Conservation (phyloP, 2,888 invertebrate species). For the Phalera bucephala region DNA sequence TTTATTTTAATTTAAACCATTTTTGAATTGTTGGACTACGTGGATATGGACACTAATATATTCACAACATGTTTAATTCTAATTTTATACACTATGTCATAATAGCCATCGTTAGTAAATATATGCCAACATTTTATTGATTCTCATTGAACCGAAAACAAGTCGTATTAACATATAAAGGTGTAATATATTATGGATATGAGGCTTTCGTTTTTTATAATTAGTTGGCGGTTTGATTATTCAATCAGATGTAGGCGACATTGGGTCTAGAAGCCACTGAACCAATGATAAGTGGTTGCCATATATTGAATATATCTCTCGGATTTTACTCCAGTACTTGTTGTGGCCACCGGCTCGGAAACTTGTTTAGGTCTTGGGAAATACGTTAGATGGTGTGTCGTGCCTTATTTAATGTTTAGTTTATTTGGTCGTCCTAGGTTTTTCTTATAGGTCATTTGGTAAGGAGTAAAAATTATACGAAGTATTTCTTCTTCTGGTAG, state of each 20-base stretch:
- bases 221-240: conserved; percentile 9
- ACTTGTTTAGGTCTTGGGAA: conserved; percentile 39
- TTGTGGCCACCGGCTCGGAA: conserved; percentile 28
- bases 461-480: too few relatives aligned
- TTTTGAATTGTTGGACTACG: too few relatives aligned
- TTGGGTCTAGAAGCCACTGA: conserved; percentile 43
- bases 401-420: conserved; percentile 39
- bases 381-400: conserved; percentile 38
- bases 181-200: conserved; percentile 1
- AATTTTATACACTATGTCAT: too few relatives aligned
- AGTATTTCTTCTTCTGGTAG: too few relatives aligned
- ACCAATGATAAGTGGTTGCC: conserved; percentile 51
- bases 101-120: too few relatives aligned
- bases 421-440: too few relatives aligned
- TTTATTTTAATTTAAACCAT: too few relatives aligned
- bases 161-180: conserved; percentile 12
- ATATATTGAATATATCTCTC: conserved; percentile 48
- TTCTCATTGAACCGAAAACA: conserved; percentile 5
- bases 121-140: conserved; percentile 9
- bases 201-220: conserved; percentile 12
- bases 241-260: conserved; percentile 34
- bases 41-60: too few relatives aligned
- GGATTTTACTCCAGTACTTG: conserved; percentile 40
- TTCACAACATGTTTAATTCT: too few relatives aligned
- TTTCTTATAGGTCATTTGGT: too few relatives aligned